Percentiles rank a stretch among this genome's conserved stretches.
phyloP scores from a whole-genome alignment of 2,113 vertebrate genomes.

The Corydoras maculifer region DNA sequence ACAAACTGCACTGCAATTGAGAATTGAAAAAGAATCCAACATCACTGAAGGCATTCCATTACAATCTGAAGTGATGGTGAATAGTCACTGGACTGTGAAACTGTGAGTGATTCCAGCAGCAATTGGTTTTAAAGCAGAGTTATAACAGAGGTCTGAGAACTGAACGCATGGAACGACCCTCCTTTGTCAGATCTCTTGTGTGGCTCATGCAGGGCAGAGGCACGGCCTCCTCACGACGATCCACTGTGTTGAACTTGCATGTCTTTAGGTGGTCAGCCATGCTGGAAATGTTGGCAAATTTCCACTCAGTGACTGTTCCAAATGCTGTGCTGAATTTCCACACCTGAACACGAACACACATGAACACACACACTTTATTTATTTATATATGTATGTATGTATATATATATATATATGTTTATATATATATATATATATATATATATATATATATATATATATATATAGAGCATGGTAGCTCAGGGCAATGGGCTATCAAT shows the following conservation, averaged over 20 bases:
- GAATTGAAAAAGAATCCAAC: slow-evolving; percentile 69
- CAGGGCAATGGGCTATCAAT: too few relatives aligned
- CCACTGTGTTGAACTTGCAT: slow-evolving; percentile 85
- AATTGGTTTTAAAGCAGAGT: slow-evolving; percentile 28
- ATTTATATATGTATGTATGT: too few relatives aligned
- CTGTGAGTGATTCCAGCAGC: slow-evolving; percentile 55
- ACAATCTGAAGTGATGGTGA: slow-evolving; percentile 72
- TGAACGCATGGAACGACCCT: slow-evolving; percentile 87
- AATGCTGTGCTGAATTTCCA: slow-evolving; percentile 98
- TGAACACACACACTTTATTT: too few relatives aligned
- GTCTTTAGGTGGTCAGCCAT: slow-evolving; percentile 98
- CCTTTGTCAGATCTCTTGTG: slow-evolving; percentile 91
- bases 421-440: too few relatives aligned
- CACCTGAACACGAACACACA: slow-evolving; percentile 63
- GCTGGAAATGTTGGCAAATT: slow-evolving; percentile 94
- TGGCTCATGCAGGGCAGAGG: slow-evolving; percentile 97
- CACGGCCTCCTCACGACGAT: slow-evolving; percentile 85
- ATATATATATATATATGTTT: too few relatives aligned
- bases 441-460: too few relatives aligned
- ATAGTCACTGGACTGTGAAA: slow-evolving; percentile 54
- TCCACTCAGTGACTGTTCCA: slow-evolving; percentile 93
- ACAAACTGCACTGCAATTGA: slow-evolving; percentile 65
- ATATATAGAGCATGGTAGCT: too few relatives aligned
- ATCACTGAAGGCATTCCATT: slow-evolving; percentile 72
- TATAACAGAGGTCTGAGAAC: slow-evolving; percentile 88